These are phyloP conservation scores for Toxonevra muliebris DNA, from an alignment of 2,888 invertebrate species.

Conservation along the genomic window DNA sequence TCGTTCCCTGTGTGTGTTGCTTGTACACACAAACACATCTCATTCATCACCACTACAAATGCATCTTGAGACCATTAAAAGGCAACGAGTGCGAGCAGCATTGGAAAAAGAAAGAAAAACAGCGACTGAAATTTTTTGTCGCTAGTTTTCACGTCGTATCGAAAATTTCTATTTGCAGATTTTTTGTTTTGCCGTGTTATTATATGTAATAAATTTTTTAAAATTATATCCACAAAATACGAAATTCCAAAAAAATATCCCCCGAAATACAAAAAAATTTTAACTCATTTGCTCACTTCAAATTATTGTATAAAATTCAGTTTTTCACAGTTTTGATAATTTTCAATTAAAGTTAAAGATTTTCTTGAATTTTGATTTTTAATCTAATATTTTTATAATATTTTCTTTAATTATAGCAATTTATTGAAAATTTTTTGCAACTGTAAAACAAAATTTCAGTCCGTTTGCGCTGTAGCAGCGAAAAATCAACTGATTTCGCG, in stretches of 20 bases:
- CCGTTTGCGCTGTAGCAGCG: conserved; percentile 58
- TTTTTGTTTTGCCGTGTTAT: conserved; percentile 52
- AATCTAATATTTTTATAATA: conserved; percentile 54
- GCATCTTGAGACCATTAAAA: conserved; percentile 42
- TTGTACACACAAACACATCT: conserved; percentile 1
- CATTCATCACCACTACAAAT: conserved; percentile 41
- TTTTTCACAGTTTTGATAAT: conserved; percentile 43
- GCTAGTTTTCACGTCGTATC: conserved; percentile 62
- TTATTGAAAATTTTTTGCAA: conserved; percentile 57
- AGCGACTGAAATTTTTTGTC: conserved; percentile 59
- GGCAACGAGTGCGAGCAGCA: conserved; percentile 58
- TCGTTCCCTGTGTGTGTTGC: conserved; percentile 25
- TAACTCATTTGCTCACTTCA: conserved; percentile 34
- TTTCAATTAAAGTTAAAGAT: conserved; percentile 50
- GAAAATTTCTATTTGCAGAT: conserved; percentile 62
- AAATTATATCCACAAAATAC: conserved; percentile 51
- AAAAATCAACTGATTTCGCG: conserved; percentile 61
- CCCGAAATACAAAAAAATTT: conserved; percentile 46
- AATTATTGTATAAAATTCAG: conserved; percentile 39
- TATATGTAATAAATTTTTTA: conserved; percentile 45
- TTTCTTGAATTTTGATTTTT: conserved; percentile 55
- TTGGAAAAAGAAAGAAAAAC: conserved; percentile 62
- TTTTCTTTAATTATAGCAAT: conserved; percentile 52
- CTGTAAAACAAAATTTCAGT: conserved; percentile 59
- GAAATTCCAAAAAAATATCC: conserved; percentile 50